Evolutionary conservation across 2,797 vertebrate genomes (phyloP), one percentile per base, ranked within the genome.

Genomic region (Eurystomus glaucurus): DNA sequence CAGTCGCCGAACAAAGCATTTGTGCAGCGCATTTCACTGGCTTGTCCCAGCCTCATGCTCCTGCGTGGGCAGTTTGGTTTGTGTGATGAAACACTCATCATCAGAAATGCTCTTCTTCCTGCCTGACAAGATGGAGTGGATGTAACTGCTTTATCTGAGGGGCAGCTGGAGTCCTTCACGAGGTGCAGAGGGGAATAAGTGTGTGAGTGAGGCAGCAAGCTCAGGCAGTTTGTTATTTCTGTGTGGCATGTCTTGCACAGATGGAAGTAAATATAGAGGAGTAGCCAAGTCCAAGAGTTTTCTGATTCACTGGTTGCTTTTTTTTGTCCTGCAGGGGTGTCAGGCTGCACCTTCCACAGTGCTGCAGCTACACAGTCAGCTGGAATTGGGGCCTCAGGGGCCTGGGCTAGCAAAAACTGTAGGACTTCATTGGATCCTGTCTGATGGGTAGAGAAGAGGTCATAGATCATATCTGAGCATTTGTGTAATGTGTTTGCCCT

Each of bases 101-200:
- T 5, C 58, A 65, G 79, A 83, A 82, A 60, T 17, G 62, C 33
- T 64, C 7, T 7, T 69, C 39, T 77, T 77, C 57, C 72, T 86
- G 43, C 80, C 45, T 74, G 64, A 25, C 4, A 19, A 16, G 43
- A 14, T 39, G 43, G 91, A 50, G 52, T 4, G 43, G 39, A 11
- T 46, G 29, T 11, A n/a, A 25, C 12, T n/a, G 61, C 75, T 68
- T 55, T 46, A 41, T 25, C 46, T 39, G 64, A 52, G 0, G 26
- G 20, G 43, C 14, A 9, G 74, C 76, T 55, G 74, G 70, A 64
- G 39, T 35, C 76, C 50, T 45, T 29, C 60, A 25, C 65, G 28
- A 74, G 33, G 25, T 23, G 6, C 1, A 0, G 4, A 10, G 19
- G 41, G 62, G 22, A 80, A 3, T 3, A 14, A 33, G 15, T 1